phyloP scores from a whole-genome alignment of 2,113 vertebrate species.

The Fregata magnificens region DNA sequence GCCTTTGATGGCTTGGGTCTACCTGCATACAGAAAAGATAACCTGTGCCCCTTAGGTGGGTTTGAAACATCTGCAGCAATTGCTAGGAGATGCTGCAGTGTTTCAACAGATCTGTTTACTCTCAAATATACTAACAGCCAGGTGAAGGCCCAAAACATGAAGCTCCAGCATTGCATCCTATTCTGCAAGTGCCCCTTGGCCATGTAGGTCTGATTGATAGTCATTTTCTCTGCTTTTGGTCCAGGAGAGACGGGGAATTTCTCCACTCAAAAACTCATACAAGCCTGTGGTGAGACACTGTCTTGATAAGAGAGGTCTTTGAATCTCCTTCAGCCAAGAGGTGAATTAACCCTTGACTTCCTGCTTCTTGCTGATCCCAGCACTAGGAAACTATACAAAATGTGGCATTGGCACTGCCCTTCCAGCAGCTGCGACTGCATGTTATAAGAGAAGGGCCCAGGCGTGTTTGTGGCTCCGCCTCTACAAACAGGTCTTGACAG shows the following conservation, averaged over 20 bases:
- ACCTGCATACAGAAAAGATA: not conserved
- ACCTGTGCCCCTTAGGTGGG: not conserved
- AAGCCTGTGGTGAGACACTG: not conserved
- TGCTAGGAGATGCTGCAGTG: not conserved
- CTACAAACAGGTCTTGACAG: not conserved
- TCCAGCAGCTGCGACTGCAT: fast-evolving
- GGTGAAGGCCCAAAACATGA: not conserved
- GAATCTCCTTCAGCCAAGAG: not conserved
- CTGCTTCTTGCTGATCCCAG: not conserved
- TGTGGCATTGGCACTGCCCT: not conserved
- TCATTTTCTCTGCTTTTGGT: not conserved
- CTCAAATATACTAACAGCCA: not conserved
- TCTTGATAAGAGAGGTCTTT: not conserved
- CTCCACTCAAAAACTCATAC: not conserved
- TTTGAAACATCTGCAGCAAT: not conserved
- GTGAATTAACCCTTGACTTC: not conserved
- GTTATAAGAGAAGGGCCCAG: not conserved
- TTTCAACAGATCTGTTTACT: not conserved
- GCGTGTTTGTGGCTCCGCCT: not conserved
- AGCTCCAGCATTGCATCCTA: not conserved
- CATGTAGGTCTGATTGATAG: not conserved
- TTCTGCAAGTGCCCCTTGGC: not conserved
- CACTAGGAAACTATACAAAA: not conserved
- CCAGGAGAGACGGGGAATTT: not conserved
- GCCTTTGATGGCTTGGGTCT: not conserved